A percentile compares a stretch with the other conserved stretches of the same genome.
phyloP scores from a whole-genome alignment of 2,113 vertebrate genomes.

The Speoplatyrhinus poulsoni region DNA sequence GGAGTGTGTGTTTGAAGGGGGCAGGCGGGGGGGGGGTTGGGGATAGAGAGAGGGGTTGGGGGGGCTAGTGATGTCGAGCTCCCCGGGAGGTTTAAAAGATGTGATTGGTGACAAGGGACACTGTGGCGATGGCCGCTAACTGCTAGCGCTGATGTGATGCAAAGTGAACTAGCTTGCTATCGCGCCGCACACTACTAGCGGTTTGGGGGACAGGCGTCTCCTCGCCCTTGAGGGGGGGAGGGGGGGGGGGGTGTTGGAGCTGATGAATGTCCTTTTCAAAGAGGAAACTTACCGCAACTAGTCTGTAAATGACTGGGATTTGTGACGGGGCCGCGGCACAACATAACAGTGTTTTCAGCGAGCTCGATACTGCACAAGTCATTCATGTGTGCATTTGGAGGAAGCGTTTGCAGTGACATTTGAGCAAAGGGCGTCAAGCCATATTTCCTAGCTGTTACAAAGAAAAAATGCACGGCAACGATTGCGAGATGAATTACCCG shows the following conservation, averaged over 20 bases:
- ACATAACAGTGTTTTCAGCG: conserved; percentile 4
- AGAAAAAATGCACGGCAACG: conserved; percentile 78
- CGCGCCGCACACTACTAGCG: conserved; percentile 66
- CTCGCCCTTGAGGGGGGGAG: too few relatives aligned
- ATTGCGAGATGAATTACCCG: conserved; percentile 82
- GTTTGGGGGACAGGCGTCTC: conserved; percentile 50
- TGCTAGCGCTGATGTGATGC: conserved; percentile 71
- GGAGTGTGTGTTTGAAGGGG: conserved; percentile 16
- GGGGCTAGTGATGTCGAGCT: conserved; percentile 49
- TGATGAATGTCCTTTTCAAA: conserved; percentile 33
- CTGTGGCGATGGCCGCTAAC: conserved; percentile 64
- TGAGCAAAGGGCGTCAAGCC: conserved; percentile 86
- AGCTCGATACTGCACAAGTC: conserved; percentile 21
- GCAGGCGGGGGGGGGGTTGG: neutral
- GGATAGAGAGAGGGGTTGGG: conserved; percentile 6
- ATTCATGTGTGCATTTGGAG: conserved; percentile 78
- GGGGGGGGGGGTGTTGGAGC: too few relatives aligned
- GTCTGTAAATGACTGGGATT: conserved; percentile 12
- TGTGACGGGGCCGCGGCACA: neutral
- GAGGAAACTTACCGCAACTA: neutral
- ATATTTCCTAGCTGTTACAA: conserved; percentile 85
- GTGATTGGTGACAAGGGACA: conserved; percentile 74
- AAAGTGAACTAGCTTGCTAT: conserved; percentile 69
- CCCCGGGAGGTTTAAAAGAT: conserved; percentile 72
- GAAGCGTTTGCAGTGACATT: conserved; percentile 86